Base-by-base conservation (phyloP, 2,888 invertebrate species). In the Dioctria linearis region DNA sequence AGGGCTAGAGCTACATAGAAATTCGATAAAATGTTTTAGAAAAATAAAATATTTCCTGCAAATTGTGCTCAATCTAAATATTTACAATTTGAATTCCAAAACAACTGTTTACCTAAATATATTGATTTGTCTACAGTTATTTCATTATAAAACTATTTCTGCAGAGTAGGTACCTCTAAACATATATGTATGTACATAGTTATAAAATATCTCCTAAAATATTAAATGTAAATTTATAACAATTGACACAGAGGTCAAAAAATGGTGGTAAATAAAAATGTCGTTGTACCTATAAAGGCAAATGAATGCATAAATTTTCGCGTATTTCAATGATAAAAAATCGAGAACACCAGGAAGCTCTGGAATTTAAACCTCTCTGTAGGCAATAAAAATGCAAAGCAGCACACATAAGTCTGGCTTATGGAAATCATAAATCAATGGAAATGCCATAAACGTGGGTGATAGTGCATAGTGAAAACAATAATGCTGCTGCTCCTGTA, bases 351-450 rank as follows among this genome's bases (percentile, higher is more conserved):
- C 6, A 67, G 25, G 49, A 25, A 46, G 42, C 67, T 46, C 40
- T 13, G 49, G 67, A 5, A 25, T 49, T 67, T 46, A 25, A 42
- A 25, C 46, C 13, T 46, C 9, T 4, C 25, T 46, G 43, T 67
- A 67, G 67, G 67, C 46, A 67, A 67, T 67, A 67, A 67, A 67
- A 67, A 67, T 67, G 49, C 46, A 67, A 46, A 66, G 25, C 49
- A 8, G 43, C 43, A 42, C 43, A 66, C 66, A 40, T 42, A 43
- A 66, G 46, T 46, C 67, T 67, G 67, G 46, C 5, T 67, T 67
- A 67, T 67, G 67, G 42, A 46, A 42, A 46, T 11, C 67, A 42
- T 67, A 67, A 67, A 67, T 67, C 67, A 46, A 25, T 43, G 67
- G 40, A 67, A 67, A 67, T 46, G 46, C n/a, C 67, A 67, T 67